A percentile compares a stretch with the other conserved stretches of the same genome.
Evolutionary conservation across 2,888 invertebrate species (phyloP).

Genomic region (Athripsodes cinereus): DNA sequence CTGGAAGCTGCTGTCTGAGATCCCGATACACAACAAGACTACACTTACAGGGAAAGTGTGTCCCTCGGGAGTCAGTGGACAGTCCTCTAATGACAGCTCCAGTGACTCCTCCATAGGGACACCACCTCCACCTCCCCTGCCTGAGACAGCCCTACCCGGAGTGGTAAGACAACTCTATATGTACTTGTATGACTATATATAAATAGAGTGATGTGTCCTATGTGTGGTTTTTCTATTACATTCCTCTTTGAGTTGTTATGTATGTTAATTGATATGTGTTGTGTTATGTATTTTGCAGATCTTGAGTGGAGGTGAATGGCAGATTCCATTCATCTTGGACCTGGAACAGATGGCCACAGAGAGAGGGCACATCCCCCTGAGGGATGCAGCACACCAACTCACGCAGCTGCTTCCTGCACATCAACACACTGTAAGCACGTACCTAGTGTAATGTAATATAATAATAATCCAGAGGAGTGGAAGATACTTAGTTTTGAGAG

Average conservation of each 20-base stretch:
- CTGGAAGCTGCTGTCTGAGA: slow-evolving; percentile 77
- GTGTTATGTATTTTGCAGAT: slow-evolving; percentile 45
- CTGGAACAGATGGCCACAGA: slow-evolving; percentile 84
- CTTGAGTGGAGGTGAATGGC: slow-evolving; percentile 75
- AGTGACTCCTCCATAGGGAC: slow-evolving; percentile 93
- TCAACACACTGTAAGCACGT: slow-evolving; percentile 51
- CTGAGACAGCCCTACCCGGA: slow-evolving; percentile 86
- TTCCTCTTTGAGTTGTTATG: background rate
- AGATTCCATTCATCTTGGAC: slow-evolving; percentile 76
- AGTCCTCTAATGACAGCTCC: slow-evolving; percentile 70
- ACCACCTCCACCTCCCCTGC: slow-evolving; percentile 81
- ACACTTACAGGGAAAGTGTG: slow-evolving; percentile 54
- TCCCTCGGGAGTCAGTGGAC: slow-evolving; percentile 27
- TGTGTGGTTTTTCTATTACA: background rate
- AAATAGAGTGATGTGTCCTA: background rate
- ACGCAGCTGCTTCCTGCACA: slow-evolving; percentile 78
- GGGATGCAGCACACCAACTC: slow-evolving; percentile 77
- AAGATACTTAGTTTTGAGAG: no score
- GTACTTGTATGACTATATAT: background rate
- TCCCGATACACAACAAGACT: slow-evolving; percentile 83
- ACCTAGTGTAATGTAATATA: no score
- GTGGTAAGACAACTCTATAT: slow-evolving; percentile 58
- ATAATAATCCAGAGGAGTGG: no score
- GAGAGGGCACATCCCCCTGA: slow-evolving; percentile 69
- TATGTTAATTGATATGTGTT: background rate